Evolutionary conservation across 2,113 vertebrate genomes (phyloP), one percentile per base, ranked within the genome.

Genomic region (Ameiurus melas): DNA sequence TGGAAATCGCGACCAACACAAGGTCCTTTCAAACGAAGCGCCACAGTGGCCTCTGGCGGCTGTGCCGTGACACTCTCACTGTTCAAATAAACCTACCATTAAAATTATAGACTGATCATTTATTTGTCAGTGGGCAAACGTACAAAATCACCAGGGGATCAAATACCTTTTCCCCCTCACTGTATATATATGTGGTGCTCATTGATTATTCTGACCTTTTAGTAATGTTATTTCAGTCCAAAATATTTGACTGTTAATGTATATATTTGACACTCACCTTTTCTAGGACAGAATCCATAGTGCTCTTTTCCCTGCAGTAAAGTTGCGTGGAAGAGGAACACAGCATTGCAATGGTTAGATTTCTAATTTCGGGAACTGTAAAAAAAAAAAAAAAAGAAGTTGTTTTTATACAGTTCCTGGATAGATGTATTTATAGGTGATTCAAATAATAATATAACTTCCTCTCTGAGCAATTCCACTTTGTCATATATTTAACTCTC

Each of bases 261-360:
- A 19, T 83, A 83, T 55, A 25, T 36, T 73, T 73, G 1, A 39
- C 30, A 87, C 51, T 83, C 16, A 90, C 89, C 78, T 27, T 0
- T 0, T 4, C 0, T 0, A 83, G 5, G 6, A 75, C 5, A 0
- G 16, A 0, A 0, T 0, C 0, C 27, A 0, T 6, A 66, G 68
- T 47, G 7, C 0, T 0, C 17, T 0, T 3, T 0, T 22, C 2
- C 12, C 0, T n/a, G 66, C 89, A 90, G 7, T 71, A 4, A 68
- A 79, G 79, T 0, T 0, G 0, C 0, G 1, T 71, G 19, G 25
- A 0, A 43, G 84, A 83, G 9, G 84, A 79, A 51, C 90, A 90
- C 85, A 89, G 5, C 90, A 90, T 64, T 10, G 14, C 5, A 33
- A 90, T 9, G 30, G 9, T 64, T 68, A 90, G 6, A 5, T 5